phyloP scores from a whole-genome alignment of 2,797 vertebrate genomes.

The Kryptolebias ocellatus region DNA sequence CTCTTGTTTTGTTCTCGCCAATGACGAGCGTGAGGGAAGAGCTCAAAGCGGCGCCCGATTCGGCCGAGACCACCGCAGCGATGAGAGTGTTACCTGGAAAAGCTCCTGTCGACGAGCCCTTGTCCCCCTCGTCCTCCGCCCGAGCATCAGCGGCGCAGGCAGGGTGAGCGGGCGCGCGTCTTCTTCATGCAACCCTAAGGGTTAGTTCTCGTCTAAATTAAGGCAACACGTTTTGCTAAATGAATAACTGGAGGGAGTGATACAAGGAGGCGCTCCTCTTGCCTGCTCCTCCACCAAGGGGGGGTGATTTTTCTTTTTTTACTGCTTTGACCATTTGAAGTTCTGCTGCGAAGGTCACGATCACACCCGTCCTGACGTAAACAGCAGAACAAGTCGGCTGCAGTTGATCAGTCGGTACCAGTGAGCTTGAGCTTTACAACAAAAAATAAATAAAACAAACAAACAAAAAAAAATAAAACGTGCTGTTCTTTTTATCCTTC shows the following conservation, averaged over 20 bases:
- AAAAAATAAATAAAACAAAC: conserved; percentile 12
- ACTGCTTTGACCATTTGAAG: too few species aligned
- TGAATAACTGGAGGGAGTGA: conserved; percentile 22
- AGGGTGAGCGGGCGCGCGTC: conserved; percentile 66
- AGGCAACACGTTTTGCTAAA: conserved; percentile 51
- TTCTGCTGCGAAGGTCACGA: too few species aligned
- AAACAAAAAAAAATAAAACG: conserved; percentile 22
- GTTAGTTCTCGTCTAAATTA: conserved; percentile 66
- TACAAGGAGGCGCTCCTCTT: conserved; percentile 33
- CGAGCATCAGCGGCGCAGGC: conserved; percentile 42
- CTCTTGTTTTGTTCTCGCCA: conserved; percentile 29
- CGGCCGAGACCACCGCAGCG: conserved; percentile 19
- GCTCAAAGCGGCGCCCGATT: conserved; percentile 26
- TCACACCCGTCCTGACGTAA: conserved; percentile 2
- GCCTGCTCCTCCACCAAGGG: conserved; percentile 29
- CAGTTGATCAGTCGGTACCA: conserved; percentile 82
- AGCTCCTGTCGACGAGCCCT: conserved; percentile 56
- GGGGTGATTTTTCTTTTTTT: conserved; percentile 25
- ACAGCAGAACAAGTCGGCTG: conserved; percentile 61
- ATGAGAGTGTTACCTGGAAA: conserved; percentile 32
- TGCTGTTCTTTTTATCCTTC: conserved; percentile 78
- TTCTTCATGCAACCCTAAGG: conserved; percentile 37
- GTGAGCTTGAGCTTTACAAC: conserved; percentile 73
- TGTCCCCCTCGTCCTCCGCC: conserved; percentile 32
- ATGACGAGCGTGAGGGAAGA: conserved; percentile 53